A percentile compares a stretch with the other conserved stretches of the same genome.
Evolutionary conservation across 2,797 vertebrate genomes (phyloP).

Genomic region (Cyprinella venusta): DNA sequence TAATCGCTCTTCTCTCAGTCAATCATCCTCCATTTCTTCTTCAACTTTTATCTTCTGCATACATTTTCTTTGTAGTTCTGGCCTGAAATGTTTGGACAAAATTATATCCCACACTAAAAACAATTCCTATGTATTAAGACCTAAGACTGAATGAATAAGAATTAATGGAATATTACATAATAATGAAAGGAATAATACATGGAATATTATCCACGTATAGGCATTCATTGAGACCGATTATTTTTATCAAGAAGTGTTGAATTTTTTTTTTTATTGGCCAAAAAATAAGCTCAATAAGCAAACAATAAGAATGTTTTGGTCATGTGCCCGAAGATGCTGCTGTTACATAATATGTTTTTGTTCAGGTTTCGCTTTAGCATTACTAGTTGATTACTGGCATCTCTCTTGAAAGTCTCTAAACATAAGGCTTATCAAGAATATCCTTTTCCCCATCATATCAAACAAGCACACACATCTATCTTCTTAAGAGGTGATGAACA

Average conservation of each 20-base stretch:
- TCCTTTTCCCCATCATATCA: neutral
- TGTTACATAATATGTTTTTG: neutral
- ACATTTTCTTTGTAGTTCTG: conserved; percentile 23
- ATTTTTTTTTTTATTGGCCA: neutral
- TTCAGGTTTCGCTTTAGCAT: neutral
- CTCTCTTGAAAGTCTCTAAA: neutral
- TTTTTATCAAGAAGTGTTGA: neutral
- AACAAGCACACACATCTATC: neutral
- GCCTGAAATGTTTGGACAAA: conserved; percentile 34
- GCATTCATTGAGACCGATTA: neutral
- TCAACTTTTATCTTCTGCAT: conserved; percentile 4
- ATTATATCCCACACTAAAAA: neutral
- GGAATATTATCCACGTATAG: neutral
- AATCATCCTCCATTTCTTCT: conserved; percentile 11
- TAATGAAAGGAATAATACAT: neutral
- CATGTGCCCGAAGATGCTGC: neutral
- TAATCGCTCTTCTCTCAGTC: neutral
- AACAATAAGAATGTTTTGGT: neutral
- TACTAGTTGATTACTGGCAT: neutral
- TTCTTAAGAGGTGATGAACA: conserved; percentile 18
- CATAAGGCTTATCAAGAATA: neutral
- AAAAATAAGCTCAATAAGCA: neutral
- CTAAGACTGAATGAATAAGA: neutral
- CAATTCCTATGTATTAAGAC: conserved; percentile 1
- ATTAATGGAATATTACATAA: neutral